Conservation (phyloP, 2,797 vertebrate species). For the Kryptolebias ocellatus region DNA sequence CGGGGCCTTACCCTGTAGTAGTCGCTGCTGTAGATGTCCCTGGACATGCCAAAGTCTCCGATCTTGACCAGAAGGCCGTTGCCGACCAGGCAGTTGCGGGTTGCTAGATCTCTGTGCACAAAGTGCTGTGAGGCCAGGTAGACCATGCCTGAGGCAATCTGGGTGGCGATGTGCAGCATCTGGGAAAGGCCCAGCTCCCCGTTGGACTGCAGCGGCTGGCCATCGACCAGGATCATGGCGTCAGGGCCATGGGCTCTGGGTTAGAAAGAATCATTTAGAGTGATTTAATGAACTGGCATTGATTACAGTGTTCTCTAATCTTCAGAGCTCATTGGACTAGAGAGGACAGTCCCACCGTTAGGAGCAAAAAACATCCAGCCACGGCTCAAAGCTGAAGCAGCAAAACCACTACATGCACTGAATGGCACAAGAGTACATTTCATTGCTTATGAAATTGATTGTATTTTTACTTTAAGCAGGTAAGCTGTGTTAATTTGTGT, state of each 20-base stretch:
- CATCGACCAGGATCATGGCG: slow-evolving; percentile 95
- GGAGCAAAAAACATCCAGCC: too few relatives aligned
- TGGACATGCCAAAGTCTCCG: slow-evolving; percentile 99
- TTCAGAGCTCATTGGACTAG: background rate
- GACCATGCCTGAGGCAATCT: slow-evolving; percentile 98
- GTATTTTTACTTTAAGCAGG: background rate
- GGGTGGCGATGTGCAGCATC: slow-evolving; percentile 96
- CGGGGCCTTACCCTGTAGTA: slow-evolving; percentile 94
- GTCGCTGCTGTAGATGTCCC: slow-evolving; percentile 99
- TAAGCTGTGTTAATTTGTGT: background rate
- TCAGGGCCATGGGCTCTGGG: slow-evolving; percentile 96
- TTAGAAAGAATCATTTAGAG: slow-evolving; percentile 14
- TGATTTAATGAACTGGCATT: background rate
- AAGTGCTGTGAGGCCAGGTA: slow-evolving; percentile 98
- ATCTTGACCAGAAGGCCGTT: slow-evolving; percentile 97
- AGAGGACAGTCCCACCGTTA: too few relatives aligned
- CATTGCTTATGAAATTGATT: background rate
- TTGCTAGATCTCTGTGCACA: slow-evolving; percentile 98
- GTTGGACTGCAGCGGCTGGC: slow-evolving; percentile 93
- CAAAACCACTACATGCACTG: too few relatives aligned
- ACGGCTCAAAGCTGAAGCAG: too few relatives aligned
- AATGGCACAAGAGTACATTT: too few relatives aligned
- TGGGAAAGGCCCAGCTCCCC: slow-evolving; percentile 95
- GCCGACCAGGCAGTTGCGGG: slow-evolving; percentile 97
- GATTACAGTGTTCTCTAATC: background rate